Base-by-base conservation (phyloP, 2,797 vertebrate genomes). In the Tympanoctomys barrerae region DNA sequence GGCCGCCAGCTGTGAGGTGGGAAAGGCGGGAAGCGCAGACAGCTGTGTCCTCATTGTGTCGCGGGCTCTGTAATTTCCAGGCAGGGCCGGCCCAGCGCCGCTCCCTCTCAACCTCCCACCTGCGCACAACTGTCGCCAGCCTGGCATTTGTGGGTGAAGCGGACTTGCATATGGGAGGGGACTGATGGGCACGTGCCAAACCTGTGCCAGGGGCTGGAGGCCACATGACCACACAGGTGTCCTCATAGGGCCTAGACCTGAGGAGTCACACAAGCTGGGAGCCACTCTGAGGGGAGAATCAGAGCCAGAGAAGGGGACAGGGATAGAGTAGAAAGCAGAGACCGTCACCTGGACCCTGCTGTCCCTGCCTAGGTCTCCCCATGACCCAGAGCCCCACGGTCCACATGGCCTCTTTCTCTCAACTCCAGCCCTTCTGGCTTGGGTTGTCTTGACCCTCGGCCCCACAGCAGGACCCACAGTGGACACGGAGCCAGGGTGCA, bases 401-500 rank as follows among this genome's bases (percentile, higher is more conserved):
- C 46, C n/a, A 18, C 75, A 59, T 22, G 21, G 22, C 36, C 59
- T 61, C 59, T 24, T 9, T 61, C 59, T 24, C 59, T n/a, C 66
- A n/a, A 28, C 26, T 18, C 31, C 78, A 61, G n/a, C 46, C 83
- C 39, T 26, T 70, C 79, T 1, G 1, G 28, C 31, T n/a, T 0
- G 2, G 36, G 46, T 1, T 42, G 22, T 26, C 46, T 33, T 8
- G 33, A 36, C 78, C 16, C 0, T 16, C 0, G 33, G 68, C 62
- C 64, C 59, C 21, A 0, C 49, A 0, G 52, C 61, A 31, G 33
- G 84, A 59, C 92, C 87, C 93, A 46, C 57, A 89, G 89, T 5
- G 79, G 89, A 95, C 18, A 2, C 42, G 64, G 96, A 98, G 97
- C 84, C 97, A 0, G 93, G 97, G 97, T 99, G 99, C 98, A 99